Evolutionary conservation across 2,113 vertebrate species (phyloP).

Genomic region (Shinisaurus crocodilurus): DNA sequence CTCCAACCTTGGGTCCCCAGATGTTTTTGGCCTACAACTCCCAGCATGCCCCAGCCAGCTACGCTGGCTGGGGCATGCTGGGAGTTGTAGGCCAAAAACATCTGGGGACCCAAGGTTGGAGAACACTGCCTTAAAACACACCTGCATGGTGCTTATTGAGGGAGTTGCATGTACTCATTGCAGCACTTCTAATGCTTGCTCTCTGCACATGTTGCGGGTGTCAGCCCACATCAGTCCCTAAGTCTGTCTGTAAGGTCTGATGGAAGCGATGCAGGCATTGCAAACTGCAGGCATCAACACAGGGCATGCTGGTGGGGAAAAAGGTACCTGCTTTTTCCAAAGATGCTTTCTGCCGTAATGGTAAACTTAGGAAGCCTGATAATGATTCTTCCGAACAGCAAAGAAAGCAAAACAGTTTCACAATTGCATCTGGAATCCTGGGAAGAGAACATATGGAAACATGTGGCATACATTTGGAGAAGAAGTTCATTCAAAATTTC

Average conservation of each 20-base stretch:
- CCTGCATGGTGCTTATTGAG: neutral
- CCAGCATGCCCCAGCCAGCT: no score
- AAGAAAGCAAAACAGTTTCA: conserved; percentile 4
- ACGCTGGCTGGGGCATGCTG: no score
- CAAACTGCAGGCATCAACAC: neutral
- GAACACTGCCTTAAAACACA: neutral
- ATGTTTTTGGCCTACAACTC: no score
- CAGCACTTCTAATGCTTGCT: neutral
- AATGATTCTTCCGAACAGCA: neutral
- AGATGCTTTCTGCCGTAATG: neutral
- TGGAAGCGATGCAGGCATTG: neutral
- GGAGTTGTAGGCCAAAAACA: no score
- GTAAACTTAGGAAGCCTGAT: neutral
- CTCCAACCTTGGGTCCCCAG: no score
- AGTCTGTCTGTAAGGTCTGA: neutral
- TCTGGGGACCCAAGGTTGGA: no score
- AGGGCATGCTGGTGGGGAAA: no score
- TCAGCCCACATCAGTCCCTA: no score
- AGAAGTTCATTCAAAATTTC: conserved; percentile 18
- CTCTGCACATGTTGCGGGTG: neutral
- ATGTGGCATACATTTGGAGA: neutral
- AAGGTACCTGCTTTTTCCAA: neutral
- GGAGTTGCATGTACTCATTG: neutral
- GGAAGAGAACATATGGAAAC: neutral
- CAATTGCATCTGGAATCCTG: neutral